Percentiles rank a stretch among this genome's conserved stretches.
These are phyloP conservation scores for Meliscaeva auricollis DNA, from an alignment of 2,888 invertebrate genomes.

Conservation along the genomic window DNA sequence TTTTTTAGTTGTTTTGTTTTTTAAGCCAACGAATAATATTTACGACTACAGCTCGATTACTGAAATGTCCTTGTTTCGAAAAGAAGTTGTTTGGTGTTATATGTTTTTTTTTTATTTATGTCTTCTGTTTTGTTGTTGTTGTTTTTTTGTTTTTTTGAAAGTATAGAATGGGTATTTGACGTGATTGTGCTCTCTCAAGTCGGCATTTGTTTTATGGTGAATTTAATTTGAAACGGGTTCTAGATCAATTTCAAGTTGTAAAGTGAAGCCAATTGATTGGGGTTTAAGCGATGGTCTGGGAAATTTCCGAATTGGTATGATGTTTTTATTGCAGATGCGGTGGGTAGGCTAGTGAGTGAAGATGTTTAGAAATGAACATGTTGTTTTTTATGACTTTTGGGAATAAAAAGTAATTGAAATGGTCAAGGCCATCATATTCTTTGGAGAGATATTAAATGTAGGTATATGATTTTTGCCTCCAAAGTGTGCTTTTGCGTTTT, in stretches of 20 bases:
- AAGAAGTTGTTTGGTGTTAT: slow-evolving; percentile 41
- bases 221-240: slow-evolving; percentile 70
- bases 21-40: slow-evolving; percentile 70
- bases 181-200: slow-evolving; percentile 61
- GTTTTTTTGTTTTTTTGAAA: not conserved
- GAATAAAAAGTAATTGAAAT: slow-evolving; percentile 19
- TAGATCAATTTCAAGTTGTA: slow-evolving; percentile 55
- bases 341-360: not conserved
- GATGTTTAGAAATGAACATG: not conserved
- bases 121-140: not conserved
- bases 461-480: not conserved
- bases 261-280: slow-evolving; percentile 66
- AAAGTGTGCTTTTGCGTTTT: too few species aligned
- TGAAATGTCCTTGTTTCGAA: slow-evolving; percentile 69
- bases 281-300: slow-evolving; percentile 39
- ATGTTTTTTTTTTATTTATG: slow-evolving; percentile 23
- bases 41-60: slow-evolving; percentile 73
- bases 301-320: slow-evolving; percentile 46
- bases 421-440: not conserved
- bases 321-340: slow-evolving; percentile 9
- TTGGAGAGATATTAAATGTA: not conserved
- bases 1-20: slow-evolving; percentile 20
- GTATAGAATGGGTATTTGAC: slow-evolving; percentile 25
- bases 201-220: slow-evolving; percentile 73
- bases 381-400: slow-evolving; percentile 20